A percentile compares a stretch with the other conserved stretches of the same genome.
Evolutionary conservation across 2,797 vertebrate genomes (phyloP).

Genomic region (Toxotes lorentzi): DNA sequence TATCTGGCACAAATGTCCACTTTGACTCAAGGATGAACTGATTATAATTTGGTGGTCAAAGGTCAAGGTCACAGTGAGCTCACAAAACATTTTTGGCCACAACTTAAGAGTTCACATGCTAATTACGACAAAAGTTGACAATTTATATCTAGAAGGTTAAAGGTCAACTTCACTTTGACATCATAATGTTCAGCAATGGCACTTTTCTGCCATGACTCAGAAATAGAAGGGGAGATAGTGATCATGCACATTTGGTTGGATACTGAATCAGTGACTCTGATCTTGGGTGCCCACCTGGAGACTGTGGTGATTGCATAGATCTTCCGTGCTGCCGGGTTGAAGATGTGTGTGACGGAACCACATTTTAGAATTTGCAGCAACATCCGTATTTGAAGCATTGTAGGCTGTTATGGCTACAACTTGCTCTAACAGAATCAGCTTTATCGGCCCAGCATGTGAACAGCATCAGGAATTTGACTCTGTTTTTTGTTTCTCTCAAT

Average conservation of each 20-base stretch:
- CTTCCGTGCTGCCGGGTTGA: neutral
- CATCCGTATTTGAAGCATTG: neutral
- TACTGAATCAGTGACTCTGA: neutral
- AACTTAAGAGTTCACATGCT: neutral
- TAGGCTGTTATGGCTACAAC: neutral
- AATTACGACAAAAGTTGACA: neutral
- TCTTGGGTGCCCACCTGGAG: neutral
- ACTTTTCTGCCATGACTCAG: neutral
- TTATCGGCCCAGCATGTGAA: neutral
- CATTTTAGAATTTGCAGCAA: neutral
- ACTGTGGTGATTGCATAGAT: neutral
- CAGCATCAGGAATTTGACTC: neutral
- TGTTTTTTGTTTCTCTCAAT: no score
- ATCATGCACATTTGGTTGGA: neutral
- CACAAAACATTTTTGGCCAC: neutral
- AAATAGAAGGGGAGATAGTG: neutral
- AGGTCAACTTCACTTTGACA: neutral
- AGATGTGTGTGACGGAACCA: neutral
- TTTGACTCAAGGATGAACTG: no score
- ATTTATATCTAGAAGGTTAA: neutral
- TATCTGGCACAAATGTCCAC: no score
- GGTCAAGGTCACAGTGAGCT: neutral
- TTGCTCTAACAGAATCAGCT: neutral
- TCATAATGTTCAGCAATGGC: neutral
- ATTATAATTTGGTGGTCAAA: neutral